Evolutionary conservation across 2,888 invertebrate genomes (phyloP).

Genomic region (Heliconius charithonia): DNA sequence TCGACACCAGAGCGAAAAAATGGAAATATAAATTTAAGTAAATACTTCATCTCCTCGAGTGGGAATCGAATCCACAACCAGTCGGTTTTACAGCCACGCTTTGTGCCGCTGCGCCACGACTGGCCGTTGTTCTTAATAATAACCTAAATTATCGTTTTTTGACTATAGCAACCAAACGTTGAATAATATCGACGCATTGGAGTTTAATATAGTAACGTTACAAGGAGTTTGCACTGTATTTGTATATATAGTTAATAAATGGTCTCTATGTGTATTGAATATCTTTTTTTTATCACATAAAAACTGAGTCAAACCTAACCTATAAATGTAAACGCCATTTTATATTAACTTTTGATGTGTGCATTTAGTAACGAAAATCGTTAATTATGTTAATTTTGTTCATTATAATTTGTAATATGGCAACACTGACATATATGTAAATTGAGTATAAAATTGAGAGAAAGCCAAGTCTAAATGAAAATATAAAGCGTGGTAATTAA

Average conservation of each 20-base stretch:
- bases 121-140: too few species aligned
- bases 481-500: neutral
- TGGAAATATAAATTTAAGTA: too few species aligned
- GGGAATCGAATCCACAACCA: too few species aligned
- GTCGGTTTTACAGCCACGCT: too few species aligned
- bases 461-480: neutral
- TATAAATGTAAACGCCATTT: slow-evolving; percentile 19
- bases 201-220: neutral
- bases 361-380: slow-evolving; percentile 4
- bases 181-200: neutral
- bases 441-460: neutral
- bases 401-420: neutral
- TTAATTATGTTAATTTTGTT: neutral
- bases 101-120: too few species aligned
- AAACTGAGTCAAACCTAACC: slow-evolving; percentile 4
- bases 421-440: neutral
- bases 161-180: too few species aligned
- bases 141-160: too few species aligned
- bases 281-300: neutral
- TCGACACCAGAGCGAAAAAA: too few species aligned
- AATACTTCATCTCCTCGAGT: too few species aligned
- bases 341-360: neutral
- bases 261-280: slow-evolving; percentile 6
- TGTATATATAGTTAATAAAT: neutral
- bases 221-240: neutral